These are phyloP conservation scores for Epinotia brunnichana DNA, from an alignment of 2,888 invertebrate species.

Conservation along the genomic window DNA sequence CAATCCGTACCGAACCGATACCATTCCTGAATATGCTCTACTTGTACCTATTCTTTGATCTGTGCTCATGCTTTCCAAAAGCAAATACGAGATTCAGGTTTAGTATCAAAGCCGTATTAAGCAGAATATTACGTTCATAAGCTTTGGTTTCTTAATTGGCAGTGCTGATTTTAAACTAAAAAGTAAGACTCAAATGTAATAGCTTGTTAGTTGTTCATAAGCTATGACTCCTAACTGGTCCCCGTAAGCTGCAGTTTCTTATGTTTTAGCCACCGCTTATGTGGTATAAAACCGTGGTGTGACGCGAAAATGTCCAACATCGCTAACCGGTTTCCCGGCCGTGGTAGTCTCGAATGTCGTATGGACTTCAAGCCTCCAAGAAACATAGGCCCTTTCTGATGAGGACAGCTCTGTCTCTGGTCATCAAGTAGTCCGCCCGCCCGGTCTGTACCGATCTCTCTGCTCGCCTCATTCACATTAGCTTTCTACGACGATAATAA, in stretches of 20 bases:
- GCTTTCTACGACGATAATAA: conserved; percentile 72
- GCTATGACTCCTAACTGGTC: background rate
- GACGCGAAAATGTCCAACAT: conserved; percentile 29
- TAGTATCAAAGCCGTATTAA: no score
- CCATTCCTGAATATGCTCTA: background rate
- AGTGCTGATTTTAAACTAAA: no score
- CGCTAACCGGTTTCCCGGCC: conserved; percentile 33
- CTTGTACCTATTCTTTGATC: no score
- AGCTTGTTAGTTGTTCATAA: background rate
- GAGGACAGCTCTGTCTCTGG: conserved; percentile 16
- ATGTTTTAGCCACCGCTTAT: conserved; percentile 5
- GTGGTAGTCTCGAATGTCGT: conserved; percentile 4
- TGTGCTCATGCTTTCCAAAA: background rate
- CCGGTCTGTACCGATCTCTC: conserved; percentile 71
- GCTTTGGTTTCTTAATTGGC: no score
- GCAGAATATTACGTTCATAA: no score
- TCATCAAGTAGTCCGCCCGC: conserved; percentile 50
- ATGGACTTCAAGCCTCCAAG: background rate
- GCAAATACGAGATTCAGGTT: background rate
- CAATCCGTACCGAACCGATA: background rate
- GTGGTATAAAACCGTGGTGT: conserved; percentile 1
- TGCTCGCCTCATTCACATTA: conserved; percentile 68
- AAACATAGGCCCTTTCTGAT: conserved; percentile 15
- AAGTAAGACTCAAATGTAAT: no score
- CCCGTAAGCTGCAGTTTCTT: conserved; percentile 11